A percentile compares a stretch with the other conserved stretches of the same genome.
Conservation (phyloP, 30 jellyfish, hydroid and myxozoan genomes). For the Aurelia coerulea region DNA sequence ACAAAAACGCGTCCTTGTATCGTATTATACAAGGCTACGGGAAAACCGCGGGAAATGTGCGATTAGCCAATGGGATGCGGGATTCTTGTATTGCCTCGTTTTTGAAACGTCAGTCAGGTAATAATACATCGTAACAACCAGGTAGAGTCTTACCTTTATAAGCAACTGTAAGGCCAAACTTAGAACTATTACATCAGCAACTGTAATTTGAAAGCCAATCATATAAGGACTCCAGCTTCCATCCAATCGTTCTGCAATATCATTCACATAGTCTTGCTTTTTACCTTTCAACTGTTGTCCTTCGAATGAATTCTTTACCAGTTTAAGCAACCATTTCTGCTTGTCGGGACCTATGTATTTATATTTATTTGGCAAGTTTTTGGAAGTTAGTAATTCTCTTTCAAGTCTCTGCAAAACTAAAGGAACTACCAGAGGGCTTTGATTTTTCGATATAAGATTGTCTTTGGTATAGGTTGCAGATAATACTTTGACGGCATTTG, state of each 20-base stretch:
- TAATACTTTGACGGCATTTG: conserved; percentile 46
- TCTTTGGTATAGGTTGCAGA: not conserved
- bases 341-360: conserved; percentile 69
- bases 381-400: conserved; percentile 61
- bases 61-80: too few relatives aligned
- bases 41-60: too few relatives aligned
- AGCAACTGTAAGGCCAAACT: conserved; percentile 47
- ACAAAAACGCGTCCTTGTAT: too few relatives aligned
- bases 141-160: conserved; percentile 46
- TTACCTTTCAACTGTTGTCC: conserved; percentile 33
- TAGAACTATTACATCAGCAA: conserved; percentile 67
- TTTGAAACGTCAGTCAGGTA: too few relatives aligned
- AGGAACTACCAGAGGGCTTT: conserved; percentile 20
- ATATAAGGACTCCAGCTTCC: conserved; percentile 74
- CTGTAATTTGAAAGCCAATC: conserved; percentile 78
- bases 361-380: conserved; percentile 69
- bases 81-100: too few relatives aligned
- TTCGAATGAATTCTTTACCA: conserved; percentile 55
- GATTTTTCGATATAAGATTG: not conserved
- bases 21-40: too few relatives aligned
- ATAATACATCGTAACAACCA: too few relatives aligned
- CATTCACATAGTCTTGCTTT: conserved; percentile 11
- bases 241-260: conserved; percentile 13
- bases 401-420: conserved; percentile 58
- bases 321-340: conserved; percentile 33